These are phyloP conservation scores for Noctilio leporinus DNA, from an alignment of 2,113 vertebrate genomes.

Conservation along the genomic window DNA sequence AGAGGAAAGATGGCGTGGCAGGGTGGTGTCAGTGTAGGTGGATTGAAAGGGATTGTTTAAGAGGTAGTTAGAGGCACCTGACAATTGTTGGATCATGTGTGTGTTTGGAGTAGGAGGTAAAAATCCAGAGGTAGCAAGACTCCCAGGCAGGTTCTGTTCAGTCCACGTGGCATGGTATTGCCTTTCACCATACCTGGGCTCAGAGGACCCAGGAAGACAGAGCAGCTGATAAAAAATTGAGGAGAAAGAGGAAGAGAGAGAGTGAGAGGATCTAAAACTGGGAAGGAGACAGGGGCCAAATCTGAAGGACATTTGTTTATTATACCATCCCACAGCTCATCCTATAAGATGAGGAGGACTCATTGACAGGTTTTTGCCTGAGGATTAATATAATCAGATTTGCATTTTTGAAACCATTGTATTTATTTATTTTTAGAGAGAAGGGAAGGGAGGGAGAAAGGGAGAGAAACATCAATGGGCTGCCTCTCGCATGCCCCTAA, in stretches of 20 bases:
- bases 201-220: too few species aligned
- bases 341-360: neutral
- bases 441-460: too few species aligned
- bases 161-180: fast-evolving
- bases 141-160: neutral
- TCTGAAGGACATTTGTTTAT: neutral
- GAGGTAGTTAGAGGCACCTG: neutral
- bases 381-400: neutral
- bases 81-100: neutral
- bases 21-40: neutral
- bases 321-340: neutral
- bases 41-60: neutral
- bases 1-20: neutral
- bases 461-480: too few species aligned
- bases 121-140: neutral
- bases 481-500: too few species aligned
- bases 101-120: neutral
- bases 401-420: neutral
- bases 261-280: neutral
- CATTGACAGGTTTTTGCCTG: neutral
- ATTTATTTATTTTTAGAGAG: too few species aligned
- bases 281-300: neutral
- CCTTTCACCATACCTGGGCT: neutral
- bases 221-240: neutral
- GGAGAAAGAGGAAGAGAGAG: too few species aligned